A percentile compares a stretch with the other conserved stretches of the same genome.
Evolutionary conservation across 1,140 invertebrate genomes (phyloP).

Genomic region (Camponotus pennsylvanicus): DNA sequence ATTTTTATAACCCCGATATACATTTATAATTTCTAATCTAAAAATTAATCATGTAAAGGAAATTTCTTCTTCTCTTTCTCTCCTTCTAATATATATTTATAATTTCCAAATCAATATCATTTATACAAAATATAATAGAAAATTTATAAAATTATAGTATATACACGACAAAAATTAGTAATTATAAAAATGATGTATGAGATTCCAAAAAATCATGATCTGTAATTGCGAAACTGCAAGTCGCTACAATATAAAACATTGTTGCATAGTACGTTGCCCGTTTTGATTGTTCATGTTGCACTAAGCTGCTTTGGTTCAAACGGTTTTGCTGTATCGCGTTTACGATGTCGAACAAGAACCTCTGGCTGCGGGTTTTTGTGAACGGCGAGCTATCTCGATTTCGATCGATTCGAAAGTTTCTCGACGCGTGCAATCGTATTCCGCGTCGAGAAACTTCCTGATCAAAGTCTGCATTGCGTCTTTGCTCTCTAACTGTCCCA

Average conservation of each 20-base stretch:
- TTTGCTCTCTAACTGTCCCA: conserved; percentile 26
- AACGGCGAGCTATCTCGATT: conserved; percentile 42
- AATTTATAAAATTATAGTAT: neutral
- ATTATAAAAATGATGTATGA: neutral
- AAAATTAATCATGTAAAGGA: neutral
- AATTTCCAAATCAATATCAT: neutral
- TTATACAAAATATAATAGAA: neutral
- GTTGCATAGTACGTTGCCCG: neutral
- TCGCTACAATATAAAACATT: neutral
- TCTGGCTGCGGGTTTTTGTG: neutral
- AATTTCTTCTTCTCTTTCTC: too few species aligned
- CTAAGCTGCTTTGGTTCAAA: conserved; percentile 1
- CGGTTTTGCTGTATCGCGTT: conserved; percentile 7
- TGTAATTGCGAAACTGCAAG: neutral
- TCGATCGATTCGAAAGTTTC: conserved; percentile 60
- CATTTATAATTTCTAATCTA: neutral
- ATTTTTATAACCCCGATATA: too few species aligned
- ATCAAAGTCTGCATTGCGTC: conserved; percentile 12
- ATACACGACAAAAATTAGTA: neutral
- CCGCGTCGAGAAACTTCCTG: conserved; percentile 23
- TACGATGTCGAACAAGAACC: neutral
- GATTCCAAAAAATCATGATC: neutral
- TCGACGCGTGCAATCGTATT: conserved; percentile 36
- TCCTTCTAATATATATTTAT: neutral
- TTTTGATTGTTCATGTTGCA: neutral